A percentile compares a stretch with the other conserved stretches of the same genome.
phyloP scores from a whole-genome alignment of 30 jellyfish, hydroid and myxozoan genomes.

The Hydractinia echinata region DNA sequence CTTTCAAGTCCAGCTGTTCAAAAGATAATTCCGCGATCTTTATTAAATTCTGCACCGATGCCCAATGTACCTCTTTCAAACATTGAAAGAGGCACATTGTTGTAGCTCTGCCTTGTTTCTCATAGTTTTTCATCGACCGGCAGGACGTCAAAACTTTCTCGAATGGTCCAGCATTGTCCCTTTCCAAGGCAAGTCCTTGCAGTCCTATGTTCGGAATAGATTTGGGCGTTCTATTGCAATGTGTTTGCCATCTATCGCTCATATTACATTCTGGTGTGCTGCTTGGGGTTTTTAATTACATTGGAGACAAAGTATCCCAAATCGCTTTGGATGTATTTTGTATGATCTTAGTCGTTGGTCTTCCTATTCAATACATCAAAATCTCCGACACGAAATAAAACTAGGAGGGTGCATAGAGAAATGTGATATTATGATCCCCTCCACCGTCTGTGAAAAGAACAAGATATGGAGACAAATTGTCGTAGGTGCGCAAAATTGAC shows the following conservation, averaged over 20 bases:
- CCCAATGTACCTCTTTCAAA: slow-evolving; percentile 29
- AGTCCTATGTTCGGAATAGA: slow-evolving; percentile 16
- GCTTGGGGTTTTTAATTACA: too few species aligned
- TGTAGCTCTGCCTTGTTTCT: not conserved
- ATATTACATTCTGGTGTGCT: too few species aligned
- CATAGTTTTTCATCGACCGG: slow-evolving; percentile 30
- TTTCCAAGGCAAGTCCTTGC: slow-evolving; percentile 36
- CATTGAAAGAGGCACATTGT: too few species aligned
- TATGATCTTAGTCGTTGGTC: slow-evolving; percentile 18
- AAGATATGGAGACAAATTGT: slow-evolving; percentile 15
- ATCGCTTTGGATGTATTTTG: too few species aligned
- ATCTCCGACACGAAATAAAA: slow-evolving; percentile 16
- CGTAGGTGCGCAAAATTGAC: not conserved
- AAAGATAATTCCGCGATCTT: not conserved
- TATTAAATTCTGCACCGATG: slow-evolving; percentile 18
- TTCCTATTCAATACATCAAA: slow-evolving; percentile 22
- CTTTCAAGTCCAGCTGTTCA: slow-evolving; percentile 21
- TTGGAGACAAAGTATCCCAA: too few species aligned
- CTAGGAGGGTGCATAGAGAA: slow-evolving; percentile 34
- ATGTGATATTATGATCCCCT: slow-evolving; percentile 42
- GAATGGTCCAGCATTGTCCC: slow-evolving; percentile 32
- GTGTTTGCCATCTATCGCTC: slow-evolving; percentile 29
- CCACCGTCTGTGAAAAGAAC: slow-evolving; percentile 42
- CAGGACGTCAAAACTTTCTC: slow-evolving; percentile 17
- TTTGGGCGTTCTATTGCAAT: slow-evolving; percentile 19